These are phyloP conservation scores for Typhlichthys subterraneus DNA, from an alignment of 2,797 vertebrate genomes.

Conservation along the genomic window DNA sequence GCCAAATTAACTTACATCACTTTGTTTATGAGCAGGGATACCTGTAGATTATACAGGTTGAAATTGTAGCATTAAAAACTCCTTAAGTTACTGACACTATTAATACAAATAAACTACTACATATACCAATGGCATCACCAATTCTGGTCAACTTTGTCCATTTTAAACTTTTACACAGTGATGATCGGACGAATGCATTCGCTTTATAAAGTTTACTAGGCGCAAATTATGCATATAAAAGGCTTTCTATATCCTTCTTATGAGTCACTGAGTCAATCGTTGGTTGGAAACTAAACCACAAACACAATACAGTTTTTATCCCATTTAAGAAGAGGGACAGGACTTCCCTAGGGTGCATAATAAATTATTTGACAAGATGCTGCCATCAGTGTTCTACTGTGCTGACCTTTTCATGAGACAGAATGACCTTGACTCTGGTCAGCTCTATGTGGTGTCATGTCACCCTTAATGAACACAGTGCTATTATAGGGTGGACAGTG, in stretches of 20 bases:
- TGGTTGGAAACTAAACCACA: conserved; percentile 28
- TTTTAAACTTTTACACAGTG: not conserved
- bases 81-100: too few species aligned
- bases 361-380: conserved; percentile 47
- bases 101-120: too few species aligned
- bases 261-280: conserved; percentile 40
- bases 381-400: conserved; percentile 32
- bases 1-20: conserved; percentile 5
- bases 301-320: conserved; percentile 30
- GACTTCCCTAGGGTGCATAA: conserved; percentile 38
- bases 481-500: conserved; percentile 7
- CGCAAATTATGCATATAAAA: conserved; percentile 17
- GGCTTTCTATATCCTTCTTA: conserved; percentile 15
- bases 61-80: too few species aligned
- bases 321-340: conserved; percentile 13
- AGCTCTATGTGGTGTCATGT: conserved; percentile 9
- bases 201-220: conserved; percentile 21
- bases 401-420: conserved; percentile 35
- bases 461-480: conserved; percentile 16
- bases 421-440: conserved; percentile 25
- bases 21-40: too few species aligned
- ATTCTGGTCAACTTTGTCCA: too few species aligned
- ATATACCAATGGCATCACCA: too few species aligned
- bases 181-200: conserved; percentile 8
- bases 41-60: too few species aligned